A percentile compares a stretch with the other conserved stretches of the same genome.
Conservation (phyloP, 2,888 invertebrate genomes). For the Rhimphoctona megacephalus region DNA sequence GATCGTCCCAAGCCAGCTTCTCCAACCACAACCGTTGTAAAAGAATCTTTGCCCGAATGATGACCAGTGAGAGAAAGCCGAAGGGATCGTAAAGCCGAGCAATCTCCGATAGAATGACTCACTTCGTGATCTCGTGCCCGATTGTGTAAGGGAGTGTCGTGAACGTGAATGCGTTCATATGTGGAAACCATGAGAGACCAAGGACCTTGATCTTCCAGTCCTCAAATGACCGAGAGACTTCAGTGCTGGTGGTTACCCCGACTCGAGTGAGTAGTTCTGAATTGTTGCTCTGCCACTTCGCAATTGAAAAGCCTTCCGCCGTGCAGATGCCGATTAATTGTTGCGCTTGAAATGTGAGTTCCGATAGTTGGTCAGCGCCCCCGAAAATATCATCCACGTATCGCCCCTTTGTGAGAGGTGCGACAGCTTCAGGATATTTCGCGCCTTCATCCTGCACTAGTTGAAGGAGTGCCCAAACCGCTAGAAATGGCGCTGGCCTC, state of each 20-base stretch:
- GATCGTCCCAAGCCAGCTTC: slow-evolving; percentile 64
- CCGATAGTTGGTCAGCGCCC: no score
- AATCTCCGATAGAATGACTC: slow-evolving; percentile 53
- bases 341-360: no score
- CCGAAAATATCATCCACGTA: no score
- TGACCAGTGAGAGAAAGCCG: slow-evolving; percentile 60
- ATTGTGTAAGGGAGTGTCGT: background rate
- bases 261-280: background rate
- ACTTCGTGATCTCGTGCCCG: slow-evolving; percentile 42
- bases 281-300: slow-evolving; percentile 57
- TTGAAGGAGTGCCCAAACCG: no score
- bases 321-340: slow-evolving; percentile 50
- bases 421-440: no score
- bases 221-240: slow-evolving; percentile 31
- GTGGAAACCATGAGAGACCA: slow-evolving; percentile 61
- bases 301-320: slow-evolving; percentile 63
- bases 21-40: slow-evolving; percentile 64
- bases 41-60: slow-evolving; percentile 65
- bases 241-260: background rate
- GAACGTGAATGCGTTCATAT: slow-evolving; percentile 49
- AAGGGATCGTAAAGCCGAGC: slow-evolving; percentile 68
- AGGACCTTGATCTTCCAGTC: slow-evolving; percentile 50
- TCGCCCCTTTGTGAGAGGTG: no score
- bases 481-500: no score
- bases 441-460: no score